Evolutionary conservation across 2,888 invertebrate genomes (phyloP), one percentile per base, ranked within the genome.

Genomic region (Elaeidobius kamerunicus): DNA sequence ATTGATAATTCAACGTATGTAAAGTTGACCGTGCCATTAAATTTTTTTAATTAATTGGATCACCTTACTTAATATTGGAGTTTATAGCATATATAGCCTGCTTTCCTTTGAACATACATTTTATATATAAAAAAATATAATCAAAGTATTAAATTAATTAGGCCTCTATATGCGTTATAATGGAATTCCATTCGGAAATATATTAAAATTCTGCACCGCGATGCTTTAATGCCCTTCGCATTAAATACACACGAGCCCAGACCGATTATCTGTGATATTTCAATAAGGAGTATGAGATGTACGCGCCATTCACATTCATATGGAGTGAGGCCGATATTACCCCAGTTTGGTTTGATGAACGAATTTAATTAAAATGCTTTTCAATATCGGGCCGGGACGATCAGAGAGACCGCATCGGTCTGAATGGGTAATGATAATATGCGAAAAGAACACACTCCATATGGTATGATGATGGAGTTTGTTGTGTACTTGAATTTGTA

Each of bases 331-430:
- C n/a, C n/a, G n/a, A 36, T 41, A 52, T 52, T 46, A 41, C 32
- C 20, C 46, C 34, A 36, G 23, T 42, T n/a, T 34, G 40, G 28
- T 35, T 23, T 9, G 23, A n/a, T n/a, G 36, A 41, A 18, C 42
- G 41, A 46, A 52, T 52, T 52, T 52, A 52, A 52, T 52, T 52
- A 52, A 52, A 52, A 52, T 46, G 40, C 52, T 46, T 52, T 52
- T 52, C 52, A 41, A 46, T 46, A 52, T 46, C 20, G 34, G 45
- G 38, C 15, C 34, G 51, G 40, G 40, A 51, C 30, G 50, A 50
- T 43, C 45, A 19, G 36, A 45, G 40, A 45, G 51, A n/a, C n/a
- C n/a, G n/a, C n/a, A n/a, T n/a, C 39, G 40, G 39, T 45, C 34
- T 45, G 23, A 45, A 27, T 14, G 40, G 51, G 38, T 30, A 27